Conservation (phyloP, 2,797 vertebrate genomes). For the Melanotaenia parkinsoni region DNA sequence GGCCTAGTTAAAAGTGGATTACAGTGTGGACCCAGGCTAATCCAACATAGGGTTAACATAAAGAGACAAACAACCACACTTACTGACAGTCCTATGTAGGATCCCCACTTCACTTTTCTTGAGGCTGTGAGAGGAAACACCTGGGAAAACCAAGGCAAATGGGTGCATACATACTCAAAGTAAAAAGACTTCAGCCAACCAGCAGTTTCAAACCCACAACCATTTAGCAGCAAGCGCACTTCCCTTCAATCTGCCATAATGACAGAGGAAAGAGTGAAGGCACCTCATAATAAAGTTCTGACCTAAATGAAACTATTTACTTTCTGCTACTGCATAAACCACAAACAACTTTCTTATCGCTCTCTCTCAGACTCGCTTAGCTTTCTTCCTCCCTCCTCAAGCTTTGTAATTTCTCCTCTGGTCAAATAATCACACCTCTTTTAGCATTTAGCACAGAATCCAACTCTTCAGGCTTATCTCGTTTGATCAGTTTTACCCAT, state of each 20-base stretch:
- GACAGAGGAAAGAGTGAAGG: conserved; percentile 30
- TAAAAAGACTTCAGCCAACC: conserved; percentile 1
- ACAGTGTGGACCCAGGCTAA: not conserved
- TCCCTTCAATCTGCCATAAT: conserved; percentile 10
- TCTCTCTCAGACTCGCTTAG: conserved; percentile 33
- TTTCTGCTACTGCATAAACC: conserved; percentile 22
- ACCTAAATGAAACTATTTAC: conserved; percentile 31
- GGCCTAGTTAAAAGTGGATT: not conserved
- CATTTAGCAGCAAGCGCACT: not conserved
- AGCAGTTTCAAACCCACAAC: conserved; percentile 1
- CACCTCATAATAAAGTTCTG: conserved; percentile 25
- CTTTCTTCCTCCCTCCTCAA: conserved; percentile 18
- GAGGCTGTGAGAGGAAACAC: conserved; percentile 11
- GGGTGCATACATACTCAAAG: not conserved
- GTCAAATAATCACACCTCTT: conserved; percentile 53
- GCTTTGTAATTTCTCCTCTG: conserved; percentile 46
- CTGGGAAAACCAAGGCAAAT: not conserved
- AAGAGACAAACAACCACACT: not conserved
- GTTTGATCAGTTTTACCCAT: conserved; percentile 58
- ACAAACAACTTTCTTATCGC: conserved; percentile 56
- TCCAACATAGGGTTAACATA: conserved; percentile 3
- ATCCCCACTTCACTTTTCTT: not conserved
- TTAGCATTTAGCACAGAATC: conserved; percentile 47
- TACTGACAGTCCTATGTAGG: not conserved
- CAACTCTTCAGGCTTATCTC: conserved; percentile 46